Conservation (phyloP, 2,888 invertebrate species). For the Cephus runcator region DNA sequence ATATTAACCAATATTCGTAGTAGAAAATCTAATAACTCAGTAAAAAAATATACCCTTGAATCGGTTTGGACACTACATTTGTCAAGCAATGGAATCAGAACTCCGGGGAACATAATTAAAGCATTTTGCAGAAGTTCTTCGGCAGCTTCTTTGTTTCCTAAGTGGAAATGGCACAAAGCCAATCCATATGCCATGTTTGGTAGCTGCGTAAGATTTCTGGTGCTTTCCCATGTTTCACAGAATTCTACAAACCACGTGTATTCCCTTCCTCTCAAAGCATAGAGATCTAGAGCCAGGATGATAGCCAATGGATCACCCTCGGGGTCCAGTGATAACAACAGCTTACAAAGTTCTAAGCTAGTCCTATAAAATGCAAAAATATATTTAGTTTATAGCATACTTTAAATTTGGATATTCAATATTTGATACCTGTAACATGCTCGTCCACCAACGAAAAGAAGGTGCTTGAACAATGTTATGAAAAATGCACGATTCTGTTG, state of each 20-base stretch:
- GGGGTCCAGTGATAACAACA: constrained; percentile 82
- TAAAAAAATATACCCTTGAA: constrained; percentile 63
- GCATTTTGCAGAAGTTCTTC: constrained; percentile 79
- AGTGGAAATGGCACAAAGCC: constrained; percentile 78
- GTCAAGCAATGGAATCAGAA: constrained; percentile 78
- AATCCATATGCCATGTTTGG: constrained; percentile 90
- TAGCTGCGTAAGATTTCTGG: constrained; percentile 79
- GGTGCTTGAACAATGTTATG: constrained; percentile 83
- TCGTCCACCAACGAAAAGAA: constrained; percentile 80
- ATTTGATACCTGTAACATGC: constrained; percentile 73
- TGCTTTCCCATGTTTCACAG: constrained; percentile 70
- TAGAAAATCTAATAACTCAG: neutral
- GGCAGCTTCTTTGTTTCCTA: constrained; percentile 67
- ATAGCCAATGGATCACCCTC: constrained; percentile 82
- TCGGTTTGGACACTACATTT: constrained; percentile 82
- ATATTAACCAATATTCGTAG: neutral
- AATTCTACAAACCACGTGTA: constrained; percentile 76
- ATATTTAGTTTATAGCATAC: neutral
- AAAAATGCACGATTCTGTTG: constrained; percentile 87
- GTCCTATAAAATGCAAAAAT: constrained; percentile 68
- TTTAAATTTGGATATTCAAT: too few relatives aligned
- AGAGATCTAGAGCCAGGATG: constrained; percentile 83
- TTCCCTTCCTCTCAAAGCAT: constrained; percentile 80
- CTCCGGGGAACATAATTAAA: constrained; percentile 84
- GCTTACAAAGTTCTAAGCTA: constrained; percentile 87